phyloP scores from a whole-genome alignment of 2,797 vertebrate species.

The Bradypus variegatus region DNA sequence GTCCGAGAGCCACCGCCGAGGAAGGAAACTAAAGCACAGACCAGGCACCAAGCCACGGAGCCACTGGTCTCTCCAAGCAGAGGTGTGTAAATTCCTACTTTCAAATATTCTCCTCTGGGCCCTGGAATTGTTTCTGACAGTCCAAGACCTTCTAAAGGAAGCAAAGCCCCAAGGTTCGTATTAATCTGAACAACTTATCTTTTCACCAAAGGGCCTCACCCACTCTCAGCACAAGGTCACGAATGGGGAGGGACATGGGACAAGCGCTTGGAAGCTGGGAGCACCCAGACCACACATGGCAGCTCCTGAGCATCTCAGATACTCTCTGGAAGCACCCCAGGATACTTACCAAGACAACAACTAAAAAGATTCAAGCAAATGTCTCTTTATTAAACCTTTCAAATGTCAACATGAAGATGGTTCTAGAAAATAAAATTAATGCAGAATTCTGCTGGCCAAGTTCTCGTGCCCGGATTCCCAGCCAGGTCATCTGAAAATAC shows the following conservation, averaged over 20 bases:
- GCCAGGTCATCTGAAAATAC: neutral
- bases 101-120: neutral
- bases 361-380: neutral
- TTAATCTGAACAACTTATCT: neutral
- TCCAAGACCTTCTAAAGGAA: neutral
- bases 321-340: no score
- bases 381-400: no score
- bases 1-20: neutral
- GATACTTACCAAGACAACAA: neutral
- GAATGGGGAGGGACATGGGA: no score
- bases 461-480: neutral
- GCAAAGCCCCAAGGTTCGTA: neutral
- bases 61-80: neutral
- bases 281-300: no score
- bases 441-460: neutral
- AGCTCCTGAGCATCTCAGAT: no score
- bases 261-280: neutral
- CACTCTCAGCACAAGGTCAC: neutral
- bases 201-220: neutral
- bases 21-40: neutral
- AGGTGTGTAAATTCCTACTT: neutral
- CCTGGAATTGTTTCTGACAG: neutral
- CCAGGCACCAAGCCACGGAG: neutral
- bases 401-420: neutral
- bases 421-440: neutral